These are phyloP conservation scores for Andinoacara biseriatus DNA, from an alignment of 2,113 vertebrate species.

Conservation along the genomic window DNA sequence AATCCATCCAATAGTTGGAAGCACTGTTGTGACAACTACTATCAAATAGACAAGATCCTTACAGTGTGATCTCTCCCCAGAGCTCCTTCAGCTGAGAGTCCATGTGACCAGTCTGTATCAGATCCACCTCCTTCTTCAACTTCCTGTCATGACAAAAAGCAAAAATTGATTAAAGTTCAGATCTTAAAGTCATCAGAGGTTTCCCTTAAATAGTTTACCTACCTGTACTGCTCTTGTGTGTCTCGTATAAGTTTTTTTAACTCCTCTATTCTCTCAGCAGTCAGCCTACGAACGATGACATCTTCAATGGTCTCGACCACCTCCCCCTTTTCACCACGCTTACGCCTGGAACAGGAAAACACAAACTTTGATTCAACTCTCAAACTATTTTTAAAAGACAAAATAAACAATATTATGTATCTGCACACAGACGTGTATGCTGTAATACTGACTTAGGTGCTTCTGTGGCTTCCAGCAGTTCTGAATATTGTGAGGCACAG, in stretches of 20 bases:
- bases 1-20: not conserved
- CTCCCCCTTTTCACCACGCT: constrained; percentile 97
- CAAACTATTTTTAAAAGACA: not conserved
- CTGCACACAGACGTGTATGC: not conserved
- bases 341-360: constrained; percentile 82
- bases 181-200: not conserved
- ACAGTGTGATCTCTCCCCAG: constrained; percentile 92
- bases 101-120: constrained; percentile 96
- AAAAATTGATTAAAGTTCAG: not conserved
- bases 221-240: constrained; percentile 98
- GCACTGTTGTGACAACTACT: not conserved
- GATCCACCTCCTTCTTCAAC: constrained; percentile 95
- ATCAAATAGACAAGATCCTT: constrained; percentile 37
- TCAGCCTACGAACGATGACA: constrained; percentile 95
- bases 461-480: constrained; percentile 96
- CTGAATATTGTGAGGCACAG: constrained; percentile 98
- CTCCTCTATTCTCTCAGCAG: constrained; percentile 95
- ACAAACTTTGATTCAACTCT: not conserved
- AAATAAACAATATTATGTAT: not conserved
- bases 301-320: constrained; percentile 99
- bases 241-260: constrained; percentile 95
- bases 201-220: not conserved
- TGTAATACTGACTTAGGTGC: constrained; percentile 92
- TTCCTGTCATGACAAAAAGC: constrained; percentile 81
- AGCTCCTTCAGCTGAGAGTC: constrained; percentile 93